A percentile compares a stretch with the other conserved stretches of the same genome.
Evolutionary conservation across 2,113 vertebrate species (phyloP).

Genomic region (Bubo scandiacus): DNA sequence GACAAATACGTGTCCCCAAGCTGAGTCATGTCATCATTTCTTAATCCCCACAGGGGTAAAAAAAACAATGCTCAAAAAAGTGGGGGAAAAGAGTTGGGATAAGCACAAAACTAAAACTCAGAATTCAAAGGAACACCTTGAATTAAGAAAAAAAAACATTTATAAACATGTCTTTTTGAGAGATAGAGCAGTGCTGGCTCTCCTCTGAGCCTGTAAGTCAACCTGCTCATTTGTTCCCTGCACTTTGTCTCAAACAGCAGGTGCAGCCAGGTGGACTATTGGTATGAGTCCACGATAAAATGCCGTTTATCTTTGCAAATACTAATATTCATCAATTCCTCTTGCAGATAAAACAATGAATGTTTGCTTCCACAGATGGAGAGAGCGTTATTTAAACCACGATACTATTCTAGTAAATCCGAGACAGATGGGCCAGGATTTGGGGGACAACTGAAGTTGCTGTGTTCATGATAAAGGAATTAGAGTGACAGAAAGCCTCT

Average conservation of each 20-base stretch:
- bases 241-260: not conserved
- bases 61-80: fast-evolving
- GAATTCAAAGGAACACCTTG: not conserved
- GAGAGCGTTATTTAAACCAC: conserved; percentile 27
- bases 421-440: conserved; percentile 38
- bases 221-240: not conserved
- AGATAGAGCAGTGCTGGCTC: not conserved
- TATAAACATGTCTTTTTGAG: not conserved
- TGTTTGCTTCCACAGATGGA: conserved; percentile 2
- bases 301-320: not conserved
- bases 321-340: conserved; percentile 9
- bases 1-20: fast-evolving
- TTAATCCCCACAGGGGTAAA: not conserved
- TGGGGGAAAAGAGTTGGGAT: not conserved
- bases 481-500: conserved; percentile 27
- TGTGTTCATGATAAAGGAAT: conserved; percentile 46
- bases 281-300: not conserved
- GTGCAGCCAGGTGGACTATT: not conserved
- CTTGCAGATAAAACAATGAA: conserved; percentile 12
- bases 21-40: fast-evolving
- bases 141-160: not conserved
- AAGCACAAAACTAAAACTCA: not conserved
- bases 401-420: conserved; percentile 23
- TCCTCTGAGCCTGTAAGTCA: not conserved
- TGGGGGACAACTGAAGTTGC: conserved; percentile 21